These are phyloP conservation scores for Rhincodon typus DNA, from an alignment of 2,797 vertebrate species.

Conservation along the genomic window DNA sequence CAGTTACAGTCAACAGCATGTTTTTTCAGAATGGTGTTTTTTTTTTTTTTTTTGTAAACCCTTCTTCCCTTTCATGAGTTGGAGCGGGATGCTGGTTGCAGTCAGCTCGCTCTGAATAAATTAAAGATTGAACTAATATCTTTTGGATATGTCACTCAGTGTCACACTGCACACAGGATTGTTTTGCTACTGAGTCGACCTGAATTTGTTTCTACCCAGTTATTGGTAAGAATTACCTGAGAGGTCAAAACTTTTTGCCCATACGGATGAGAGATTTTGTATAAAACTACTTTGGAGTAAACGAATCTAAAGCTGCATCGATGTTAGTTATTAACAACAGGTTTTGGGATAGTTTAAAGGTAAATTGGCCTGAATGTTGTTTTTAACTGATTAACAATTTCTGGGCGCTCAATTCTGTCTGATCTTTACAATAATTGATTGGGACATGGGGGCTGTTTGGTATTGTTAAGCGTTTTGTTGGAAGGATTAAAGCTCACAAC, in stretches of 20 bases:
- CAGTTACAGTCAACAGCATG: background rate
- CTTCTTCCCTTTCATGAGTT: background rate
- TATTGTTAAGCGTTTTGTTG: background rate
- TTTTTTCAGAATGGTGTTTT: background rate
- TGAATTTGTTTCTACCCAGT: background rate
- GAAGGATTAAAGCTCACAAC: background rate
- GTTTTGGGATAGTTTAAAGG: background rate
- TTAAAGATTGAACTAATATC: background rate
- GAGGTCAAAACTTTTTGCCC: background rate
- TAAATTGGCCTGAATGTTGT: background rate
- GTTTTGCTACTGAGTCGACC: background rate
- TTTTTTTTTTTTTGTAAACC: background rate
- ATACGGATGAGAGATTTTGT: background rate
- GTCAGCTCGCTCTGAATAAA: background rate
- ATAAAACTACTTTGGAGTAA: background rate
- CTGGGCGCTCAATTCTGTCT: background rate
- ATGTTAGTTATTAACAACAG: background rate
- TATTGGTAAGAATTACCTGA: background rate
- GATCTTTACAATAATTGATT: background rate
- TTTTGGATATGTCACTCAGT: background rate
- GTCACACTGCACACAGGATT: background rate
- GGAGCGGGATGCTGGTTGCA: background rate
- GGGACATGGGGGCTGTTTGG: background rate
- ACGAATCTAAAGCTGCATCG: background rate
- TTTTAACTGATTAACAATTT: background rate